Evolutionary conservation across 2,113 vertebrate species (phyloP).

Genomic region (Semnornis frantzii): DNA sequence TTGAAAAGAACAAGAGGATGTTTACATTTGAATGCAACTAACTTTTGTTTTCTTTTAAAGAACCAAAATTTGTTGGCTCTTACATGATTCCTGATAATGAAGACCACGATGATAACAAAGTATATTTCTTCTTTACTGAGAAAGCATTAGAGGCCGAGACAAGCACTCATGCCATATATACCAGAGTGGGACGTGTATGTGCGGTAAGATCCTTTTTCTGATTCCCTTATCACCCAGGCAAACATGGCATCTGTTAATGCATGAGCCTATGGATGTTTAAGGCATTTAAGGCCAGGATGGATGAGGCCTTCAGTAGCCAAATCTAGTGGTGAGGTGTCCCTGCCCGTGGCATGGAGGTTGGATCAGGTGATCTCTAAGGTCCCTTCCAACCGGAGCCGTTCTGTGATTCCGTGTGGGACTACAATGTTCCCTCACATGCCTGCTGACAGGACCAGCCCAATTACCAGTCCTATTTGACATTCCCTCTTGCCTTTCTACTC

Average conservation of each 20-base stretch:
- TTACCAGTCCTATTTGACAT: background rate
- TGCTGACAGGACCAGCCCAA: background rate
- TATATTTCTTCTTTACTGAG: conserved; percentile 98
- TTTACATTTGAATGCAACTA: background rate
- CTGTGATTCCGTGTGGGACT: background rate
- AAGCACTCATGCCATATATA: conserved; percentile 82
- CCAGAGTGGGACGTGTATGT: conserved; percentile 89
- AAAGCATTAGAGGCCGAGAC: conserved; percentile 85
- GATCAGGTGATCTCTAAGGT: too few relatives aligned
- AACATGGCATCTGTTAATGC: background rate
- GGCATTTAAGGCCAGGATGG: too few relatives aligned
- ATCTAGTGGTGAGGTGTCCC: too few relatives aligned
- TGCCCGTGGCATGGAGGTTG: too few relatives aligned
- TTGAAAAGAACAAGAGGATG: background rate
- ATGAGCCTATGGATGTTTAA: too few relatives aligned
- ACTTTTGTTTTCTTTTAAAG: conserved; percentile 69
- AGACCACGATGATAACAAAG: conserved; percentile 92
- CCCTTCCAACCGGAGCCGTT: too few relatives aligned
- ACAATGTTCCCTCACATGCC: background rate
- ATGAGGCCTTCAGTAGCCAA: too few relatives aligned
- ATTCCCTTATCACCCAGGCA: background rate
- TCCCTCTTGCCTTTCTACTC: background rate
- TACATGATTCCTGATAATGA: conserved; percentile 94
- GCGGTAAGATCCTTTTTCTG: conserved; percentile 77
- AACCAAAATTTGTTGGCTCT: conserved; percentile 92